Percentiles rank a stretch among this genome's conserved stretches.
phyloP scores from a whole-genome alignment of 2,797 vertebrate genomes.

The Siniperca obscura region DNA sequence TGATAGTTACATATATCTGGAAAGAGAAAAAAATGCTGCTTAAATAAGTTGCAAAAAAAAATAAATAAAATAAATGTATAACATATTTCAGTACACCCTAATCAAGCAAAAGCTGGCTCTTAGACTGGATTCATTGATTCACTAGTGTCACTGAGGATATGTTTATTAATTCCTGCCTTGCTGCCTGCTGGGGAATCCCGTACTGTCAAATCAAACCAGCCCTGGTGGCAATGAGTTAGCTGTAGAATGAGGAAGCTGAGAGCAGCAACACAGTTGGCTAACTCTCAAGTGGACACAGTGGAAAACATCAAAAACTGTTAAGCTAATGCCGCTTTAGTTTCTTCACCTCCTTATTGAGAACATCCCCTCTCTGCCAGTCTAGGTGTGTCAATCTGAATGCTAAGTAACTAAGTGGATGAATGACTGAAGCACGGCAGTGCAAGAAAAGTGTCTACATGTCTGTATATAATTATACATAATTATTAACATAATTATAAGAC shows the following conservation, averaged over 20 bases:
- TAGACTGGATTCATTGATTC: conserved; percentile 24
- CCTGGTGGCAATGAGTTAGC: conserved; percentile 46
- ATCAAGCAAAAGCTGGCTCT: background rate
- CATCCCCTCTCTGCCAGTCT: conserved; percentile 22
- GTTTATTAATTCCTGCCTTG: conserved; percentile 53
- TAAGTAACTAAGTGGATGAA: conserved; percentile 37
- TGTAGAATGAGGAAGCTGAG: conserved; percentile 36
- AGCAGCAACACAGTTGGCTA: conserved; percentile 47
- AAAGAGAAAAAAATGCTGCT: background rate
- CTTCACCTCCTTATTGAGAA: conserved; percentile 48
- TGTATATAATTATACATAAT: conserved; percentile 5
- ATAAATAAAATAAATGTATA: no score
- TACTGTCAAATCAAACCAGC: conserved; percentile 46
- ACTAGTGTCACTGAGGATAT: conserved; percentile 20
- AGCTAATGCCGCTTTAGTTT: conserved; percentile 54
- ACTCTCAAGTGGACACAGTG: conserved; percentile 42
- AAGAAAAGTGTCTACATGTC: conserved; percentile 17
- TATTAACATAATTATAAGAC: conserved; percentile 55
- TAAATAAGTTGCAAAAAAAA: background rate
- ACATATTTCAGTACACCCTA: background rate
- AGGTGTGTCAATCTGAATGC: conserved; percentile 39
- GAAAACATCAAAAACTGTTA: conserved; percentile 62
- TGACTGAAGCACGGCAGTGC: conserved; percentile 33
- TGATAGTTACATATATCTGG: background rate
- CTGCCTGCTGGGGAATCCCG: conserved; percentile 24